Evolutionary conservation across 2,888 invertebrate species (phyloP).

Genomic region (Charanyca ferruginea): DNA sequence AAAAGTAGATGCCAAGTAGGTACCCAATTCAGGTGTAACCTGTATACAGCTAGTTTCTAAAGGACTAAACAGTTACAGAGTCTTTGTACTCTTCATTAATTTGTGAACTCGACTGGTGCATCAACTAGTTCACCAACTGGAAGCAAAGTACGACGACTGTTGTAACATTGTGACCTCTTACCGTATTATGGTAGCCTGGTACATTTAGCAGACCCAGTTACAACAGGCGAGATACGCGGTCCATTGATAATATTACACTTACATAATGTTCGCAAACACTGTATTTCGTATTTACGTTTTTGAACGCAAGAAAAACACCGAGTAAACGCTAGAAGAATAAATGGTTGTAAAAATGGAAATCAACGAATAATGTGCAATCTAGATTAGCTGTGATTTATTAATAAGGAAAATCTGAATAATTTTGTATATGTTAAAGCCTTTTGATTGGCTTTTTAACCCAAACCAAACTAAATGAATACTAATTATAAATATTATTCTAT

Average conservation of each 20-base stretch:
- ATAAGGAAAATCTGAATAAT: too few relatives aligned
- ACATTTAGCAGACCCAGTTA: constrained; percentile 29
- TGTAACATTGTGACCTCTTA: constrained; percentile 29
- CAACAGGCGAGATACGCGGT: constrained; percentile 26
- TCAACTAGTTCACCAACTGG: constrained; percentile 34
- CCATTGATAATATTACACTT: constrained; percentile 58
- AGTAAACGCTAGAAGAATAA: not conserved
- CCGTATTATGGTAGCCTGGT: constrained; percentile 27
- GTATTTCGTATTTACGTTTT: constrained; percentile 12
- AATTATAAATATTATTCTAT: too few relatives aligned
- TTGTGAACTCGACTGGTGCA: constrained; percentile 19
- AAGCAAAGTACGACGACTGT: not conserved
- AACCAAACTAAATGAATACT: too few relatives aligned
- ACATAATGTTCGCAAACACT: constrained; percentile 48
- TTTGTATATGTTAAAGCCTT: too few relatives aligned
- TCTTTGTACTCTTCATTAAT: constrained; percentile 22
- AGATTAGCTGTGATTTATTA: not conserved
- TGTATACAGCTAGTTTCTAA: not conserved
- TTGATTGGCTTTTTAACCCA: too few relatives aligned
- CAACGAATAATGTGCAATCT: not conserved
- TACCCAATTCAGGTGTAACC: not conserved
- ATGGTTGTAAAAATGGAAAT: not conserved
- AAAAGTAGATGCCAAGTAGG: too few relatives aligned
- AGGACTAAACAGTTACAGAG: not conserved
- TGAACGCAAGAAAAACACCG: constrained; percentile 7